A percentile compares a stretch with the other conserved stretches of the same genome.
Conservation (phyloP, 2,888 invertebrate genomes). For the Pinctada fucata region DNA sequence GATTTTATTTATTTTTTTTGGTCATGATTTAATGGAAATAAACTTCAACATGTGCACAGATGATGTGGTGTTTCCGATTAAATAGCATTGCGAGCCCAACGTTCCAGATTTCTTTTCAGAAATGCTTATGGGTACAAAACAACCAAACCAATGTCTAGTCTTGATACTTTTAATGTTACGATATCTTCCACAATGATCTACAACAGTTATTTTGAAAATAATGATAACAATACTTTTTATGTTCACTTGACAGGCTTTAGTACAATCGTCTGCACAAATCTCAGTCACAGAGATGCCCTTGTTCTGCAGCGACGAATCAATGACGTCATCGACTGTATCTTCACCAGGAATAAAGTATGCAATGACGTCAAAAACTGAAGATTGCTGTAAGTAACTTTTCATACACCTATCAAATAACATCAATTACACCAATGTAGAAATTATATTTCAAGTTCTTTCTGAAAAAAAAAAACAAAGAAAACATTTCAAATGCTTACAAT, state of each 20-base stretch:
- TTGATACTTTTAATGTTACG: too few relatives aligned
- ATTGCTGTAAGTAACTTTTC: conserved; percentile 28
- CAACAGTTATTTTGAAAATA: too few relatives aligned
- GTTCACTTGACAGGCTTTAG: background rate
- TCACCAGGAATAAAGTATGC: conserved; percentile 30
- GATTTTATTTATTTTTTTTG: conserved; percentile 29
- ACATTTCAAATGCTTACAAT: conserved; percentile 11
- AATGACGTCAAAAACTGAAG: conserved; percentile 8
- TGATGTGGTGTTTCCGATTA: too few relatives aligned
- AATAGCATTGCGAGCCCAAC: too few relatives aligned
- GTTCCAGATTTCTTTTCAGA: too few relatives aligned
- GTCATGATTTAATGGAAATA: conserved; percentile 10
- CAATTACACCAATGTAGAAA: too few relatives aligned
- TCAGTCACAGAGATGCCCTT: conserved; percentile 50
- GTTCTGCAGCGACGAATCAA: conserved; percentile 30
- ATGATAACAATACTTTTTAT: too few relatives aligned
- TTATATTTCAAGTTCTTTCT: too few relatives aligned
- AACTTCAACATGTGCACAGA: too few relatives aligned
- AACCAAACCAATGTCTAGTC: too few relatives aligned
- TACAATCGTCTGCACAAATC: conserved; percentile 3
- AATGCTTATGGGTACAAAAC: too few relatives aligned
- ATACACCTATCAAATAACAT: background rate
- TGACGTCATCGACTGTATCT: conserved; percentile 14
- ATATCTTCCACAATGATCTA: too few relatives aligned
- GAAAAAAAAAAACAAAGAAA: background rate